These are phyloP conservation scores for Dolichotis patagonum DNA, from an alignment of 2,113 vertebrate genomes.

Conservation along the genomic window DNA sequence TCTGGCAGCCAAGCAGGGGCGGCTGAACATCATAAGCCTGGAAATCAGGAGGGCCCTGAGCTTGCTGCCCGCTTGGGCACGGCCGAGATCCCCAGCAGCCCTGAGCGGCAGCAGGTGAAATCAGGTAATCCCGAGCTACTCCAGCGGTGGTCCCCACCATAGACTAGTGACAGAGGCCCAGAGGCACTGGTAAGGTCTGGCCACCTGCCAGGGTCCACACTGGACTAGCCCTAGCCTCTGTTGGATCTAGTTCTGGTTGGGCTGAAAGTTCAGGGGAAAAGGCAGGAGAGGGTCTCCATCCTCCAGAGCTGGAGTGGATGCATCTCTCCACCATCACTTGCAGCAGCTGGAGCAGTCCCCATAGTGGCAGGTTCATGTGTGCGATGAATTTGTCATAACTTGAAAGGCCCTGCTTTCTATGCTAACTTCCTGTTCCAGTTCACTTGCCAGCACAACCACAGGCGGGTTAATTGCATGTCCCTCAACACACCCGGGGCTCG, in stretches of 20 bases:
- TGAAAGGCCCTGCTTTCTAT: constrained; percentile 65
- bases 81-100: background rate
- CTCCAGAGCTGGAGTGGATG: background rate
- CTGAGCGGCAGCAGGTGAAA: background rate
- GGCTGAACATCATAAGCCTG: background rate
- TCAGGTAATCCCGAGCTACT: background rate
- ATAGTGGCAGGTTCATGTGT: background rate
- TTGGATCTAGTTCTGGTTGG: background rate
- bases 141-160: background rate
- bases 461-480: constrained; percentile 63
- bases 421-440: constrained; percentile 71
- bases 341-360: fast-evolving
- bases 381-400: constrained; percentile 68
- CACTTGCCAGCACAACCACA: constrained; percentile 68
- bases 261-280: background rate
- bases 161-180: background rate
- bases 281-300: background rate
- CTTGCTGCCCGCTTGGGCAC: fast-evolving
- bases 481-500: background rate
- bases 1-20: background rate
- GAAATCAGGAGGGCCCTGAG: background rate
- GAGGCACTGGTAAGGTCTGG: background rate
- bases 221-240: no score
- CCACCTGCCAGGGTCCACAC: background rate
- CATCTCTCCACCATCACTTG: fast-evolving